Base-by-base conservation (phyloP, 2,113 vertebrate genomes). In the Collichthys lucidus region DNA sequence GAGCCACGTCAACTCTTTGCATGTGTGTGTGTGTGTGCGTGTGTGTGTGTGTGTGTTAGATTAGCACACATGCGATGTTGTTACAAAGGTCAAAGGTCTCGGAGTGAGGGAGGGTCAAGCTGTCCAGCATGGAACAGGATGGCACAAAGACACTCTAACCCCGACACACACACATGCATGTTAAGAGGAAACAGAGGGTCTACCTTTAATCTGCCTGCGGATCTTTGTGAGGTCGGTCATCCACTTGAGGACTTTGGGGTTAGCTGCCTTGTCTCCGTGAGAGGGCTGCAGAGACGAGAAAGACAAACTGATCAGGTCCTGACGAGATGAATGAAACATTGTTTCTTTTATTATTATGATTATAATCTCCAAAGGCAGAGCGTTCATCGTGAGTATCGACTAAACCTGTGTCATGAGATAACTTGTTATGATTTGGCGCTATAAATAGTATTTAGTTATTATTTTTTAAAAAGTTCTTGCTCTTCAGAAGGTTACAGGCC, bases 181-280 rank as follows among this genome's bases (percentile, higher is more conserved):
- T 22, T 12, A 46, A 72, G 29, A 17, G 63, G n/a, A 50, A 8
- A 6, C 16, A 31, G n/a, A 61, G 29, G 53, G 14, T n/a, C 70
- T 96, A 99, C 98, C 98, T 99, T 99, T 99, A 86, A 99, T 97
- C 93, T 99, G 97, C 90, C 97, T 96, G 92, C 96, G 97, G 89
- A 98, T 91, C 95, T 98, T 99, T 75, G 97, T 98, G 90, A 99
- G 96, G 87, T 99, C 97, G 20, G 97, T 98, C 98, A 99, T 99
- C 98, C 98, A 99, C 80, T 98, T 99, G 86, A 98, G 93, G 87
- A 99, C 98, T 94, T 98, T 99, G 78, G 97, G 96, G 93, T 99
- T 99, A 89, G 97, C 96, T 95, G 97, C 97, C 93, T 98, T 98
- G 91, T 99, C 98, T 89, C 95, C 97, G 42, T 98, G 97, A 83